phyloP scores from a whole-genome alignment of 2,113 vertebrate genomes.

The Malaclemys terrapin region DNA sequence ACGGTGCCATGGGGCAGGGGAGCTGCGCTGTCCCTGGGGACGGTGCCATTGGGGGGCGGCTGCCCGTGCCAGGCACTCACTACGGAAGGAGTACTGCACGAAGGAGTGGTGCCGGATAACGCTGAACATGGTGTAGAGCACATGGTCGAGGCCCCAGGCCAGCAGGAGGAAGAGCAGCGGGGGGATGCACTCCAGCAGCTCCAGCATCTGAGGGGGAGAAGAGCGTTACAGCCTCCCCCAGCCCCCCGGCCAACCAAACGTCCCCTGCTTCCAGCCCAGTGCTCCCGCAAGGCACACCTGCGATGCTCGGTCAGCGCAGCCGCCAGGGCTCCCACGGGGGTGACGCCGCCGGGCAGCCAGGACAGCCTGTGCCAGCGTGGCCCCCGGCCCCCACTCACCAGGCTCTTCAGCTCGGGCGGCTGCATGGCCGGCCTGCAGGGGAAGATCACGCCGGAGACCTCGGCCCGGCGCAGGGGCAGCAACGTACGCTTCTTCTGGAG shows the following conservation, averaged over 20 bases:
- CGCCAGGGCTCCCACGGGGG: too few relatives aligned
- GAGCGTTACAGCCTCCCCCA: background rate
- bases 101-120: slow-evolving; percentile 84
- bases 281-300: background rate
- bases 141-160: slow-evolving; percentile 79
- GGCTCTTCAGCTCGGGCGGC: slow-evolving; percentile 58
- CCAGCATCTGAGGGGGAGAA: slow-evolving; percentile 64
- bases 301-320: too few relatives aligned
- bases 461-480: slow-evolving; percentile 80
- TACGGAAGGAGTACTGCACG: slow-evolving; percentile 83
- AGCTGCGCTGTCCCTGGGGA: too few relatives aligned
- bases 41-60: background rate
- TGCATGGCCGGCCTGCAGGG: slow-evolving; percentile 73
- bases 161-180: slow-evolving; percentile 77
- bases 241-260: too few relatives aligned
- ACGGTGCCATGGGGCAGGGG: background rate
- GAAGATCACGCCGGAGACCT: slow-evolving; percentile 70
- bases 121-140: slow-evolving; percentile 82
- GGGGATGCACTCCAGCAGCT: slow-evolving; percentile 78
- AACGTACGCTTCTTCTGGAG: slow-evolving; percentile 74
- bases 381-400: slow-evolving; percentile 74
- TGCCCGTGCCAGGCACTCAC: slow-evolving; percentile 69
- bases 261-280: background rate
- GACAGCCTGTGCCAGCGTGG: background rate
- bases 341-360: too few relatives aligned